A percentile compares a stretch with the other conserved stretches of the same genome.
Evolutionary conservation across 2,797 vertebrate species (phyloP).

Genomic region (Phataginus tetradactyla): DNA sequence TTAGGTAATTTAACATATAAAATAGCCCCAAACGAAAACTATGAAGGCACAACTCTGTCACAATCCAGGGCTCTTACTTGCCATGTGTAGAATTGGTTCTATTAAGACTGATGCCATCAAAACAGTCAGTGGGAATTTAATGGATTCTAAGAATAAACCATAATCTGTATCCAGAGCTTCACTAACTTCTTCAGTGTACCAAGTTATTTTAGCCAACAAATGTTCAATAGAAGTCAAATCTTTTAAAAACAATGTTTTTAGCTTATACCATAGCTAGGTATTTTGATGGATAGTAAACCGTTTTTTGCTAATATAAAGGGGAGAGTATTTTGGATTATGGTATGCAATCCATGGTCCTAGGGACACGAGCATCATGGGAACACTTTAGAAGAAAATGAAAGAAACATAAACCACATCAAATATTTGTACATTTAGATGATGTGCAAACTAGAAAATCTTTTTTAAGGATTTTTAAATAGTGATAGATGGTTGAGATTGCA

Average conservation of each 20-base stretch:
- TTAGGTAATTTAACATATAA: background rate
- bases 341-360: background rate
- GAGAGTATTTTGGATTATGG: background rate
- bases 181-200: background rate
- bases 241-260: conserved; percentile 16
- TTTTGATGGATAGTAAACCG: background rate
- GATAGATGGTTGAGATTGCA: background rate
- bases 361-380: background rate
- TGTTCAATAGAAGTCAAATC: background rate
- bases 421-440: background rate
- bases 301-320: background rate
- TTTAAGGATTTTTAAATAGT: background rate
- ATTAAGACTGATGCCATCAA: background rate
- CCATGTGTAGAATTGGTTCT: background rate
- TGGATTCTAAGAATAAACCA: background rate
- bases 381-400: background rate
- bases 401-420: background rate
- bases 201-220: background rate
- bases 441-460: background rate
- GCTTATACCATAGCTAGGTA: background rate
- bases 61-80: background rate
- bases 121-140: background rate
- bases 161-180: background rate
- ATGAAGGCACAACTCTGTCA: background rate
- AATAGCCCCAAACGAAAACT: background rate